Evolutionary conservation across 1,140 invertebrate species (phyloP), one percentile per base, ranked within the genome.

Genomic region (Pseudomyrmex sp.): DNA sequence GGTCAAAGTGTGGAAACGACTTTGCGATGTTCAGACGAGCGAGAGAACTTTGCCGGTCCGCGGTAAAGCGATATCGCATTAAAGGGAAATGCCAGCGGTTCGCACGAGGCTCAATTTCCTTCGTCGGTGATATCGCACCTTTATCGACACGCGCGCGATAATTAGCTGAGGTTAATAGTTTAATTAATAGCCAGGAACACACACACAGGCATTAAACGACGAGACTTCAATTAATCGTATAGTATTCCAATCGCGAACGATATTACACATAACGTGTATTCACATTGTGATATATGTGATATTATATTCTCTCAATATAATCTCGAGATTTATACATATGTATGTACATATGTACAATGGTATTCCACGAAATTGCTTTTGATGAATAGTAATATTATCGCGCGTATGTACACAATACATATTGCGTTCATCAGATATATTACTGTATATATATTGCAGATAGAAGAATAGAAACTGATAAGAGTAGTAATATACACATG

Each of bases 1-100:
- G 66, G 12, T 59, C 65, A 79, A 79, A 79, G 76, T 59, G 54
- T 59, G 54, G 66, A 72, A 72, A 80, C 44, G 48, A 56, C 76
- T 70, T 80, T 23, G 76, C 15, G 20, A 79, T 35, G 56, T 80
- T 80, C 23, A n/a, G 54, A 50, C 26, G 50, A 10, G 23, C 54
- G 54, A 72, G n/a, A 44, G 50, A 35, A 35, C 26, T 69, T 61
- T 61, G 54, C 7, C 35, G 35, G 35, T 8, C 61, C 76, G 35
- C 52, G 20, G 26, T 35, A 35, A 69, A 7, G 26, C 3, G 52
- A 70, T 59, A 70, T 15, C 7, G 52, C 46, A 3, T 46, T 50
- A 10, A 48, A 48, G 44, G 44, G 48, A 70, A 70, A 48, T 20
- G 76, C 46, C 18, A 12, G 12, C 35, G 20, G 8, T 56, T 15